A percentile compares a stretch with the other conserved stretches of the same genome.
Conservation (phyloP, 1,140 invertebrate species). For the Platyscapa corneri region DNA sequence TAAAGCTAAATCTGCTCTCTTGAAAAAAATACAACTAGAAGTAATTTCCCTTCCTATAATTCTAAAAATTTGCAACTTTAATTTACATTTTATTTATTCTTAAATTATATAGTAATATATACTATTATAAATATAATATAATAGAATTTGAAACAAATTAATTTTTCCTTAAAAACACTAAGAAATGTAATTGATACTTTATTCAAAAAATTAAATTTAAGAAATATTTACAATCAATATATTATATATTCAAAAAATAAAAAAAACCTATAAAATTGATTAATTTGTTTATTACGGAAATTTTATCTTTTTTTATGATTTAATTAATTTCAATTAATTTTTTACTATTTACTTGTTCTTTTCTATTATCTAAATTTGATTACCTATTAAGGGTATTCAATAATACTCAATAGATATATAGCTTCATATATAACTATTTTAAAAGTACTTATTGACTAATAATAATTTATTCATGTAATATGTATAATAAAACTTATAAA, state of each 20-base stretch:
- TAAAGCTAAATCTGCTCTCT: background rate
- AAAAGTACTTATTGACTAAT: background rate
- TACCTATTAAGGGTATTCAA: too few relatives aligned
- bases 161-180: background rate
- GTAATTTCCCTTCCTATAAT: slow-evolving; percentile 11
- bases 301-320: too few relatives aligned
- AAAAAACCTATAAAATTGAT: background rate
- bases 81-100: slow-evolving; percentile 12
- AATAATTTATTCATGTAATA: background rate
- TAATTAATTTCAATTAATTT: too few relatives aligned
- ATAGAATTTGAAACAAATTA: background rate
- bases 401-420: too few relatives aligned
- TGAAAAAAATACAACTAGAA: background rate
- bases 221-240: background rate
- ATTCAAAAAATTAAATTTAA: background rate
- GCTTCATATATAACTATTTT: too few relatives aligned
- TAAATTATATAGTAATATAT: background rate
- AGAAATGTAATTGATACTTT: background rate
- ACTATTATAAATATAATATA: too few relatives aligned
- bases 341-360: too few relatives aligned
- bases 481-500: background rate
- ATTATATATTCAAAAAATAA: background rate
- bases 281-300: background rate
- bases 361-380: too few relatives aligned
- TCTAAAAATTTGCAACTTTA: slow-evolving; percentile 3